Conservation (phyloP, 30 jellyfish, hydroid and myxozoan species). For the Clytia hemisphaerica region DNA sequence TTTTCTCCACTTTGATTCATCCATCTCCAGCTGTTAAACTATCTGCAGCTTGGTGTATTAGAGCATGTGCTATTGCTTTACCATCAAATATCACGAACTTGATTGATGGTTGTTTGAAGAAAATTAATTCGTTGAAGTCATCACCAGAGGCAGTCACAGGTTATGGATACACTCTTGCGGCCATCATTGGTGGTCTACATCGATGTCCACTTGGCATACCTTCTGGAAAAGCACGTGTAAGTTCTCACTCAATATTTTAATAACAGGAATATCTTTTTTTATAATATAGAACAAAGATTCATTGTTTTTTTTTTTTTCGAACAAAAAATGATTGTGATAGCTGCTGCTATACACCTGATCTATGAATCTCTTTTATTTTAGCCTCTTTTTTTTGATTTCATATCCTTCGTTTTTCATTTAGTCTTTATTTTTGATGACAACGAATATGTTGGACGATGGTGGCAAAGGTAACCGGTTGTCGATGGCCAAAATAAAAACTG, state of each 20-base stretch:
- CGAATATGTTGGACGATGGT: constrained; percentile 61
- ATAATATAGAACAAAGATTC: neutral
- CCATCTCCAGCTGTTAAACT: constrained; percentile 99
- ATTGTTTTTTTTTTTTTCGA: too few species aligned
- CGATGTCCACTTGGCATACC: constrained; percentile 95
- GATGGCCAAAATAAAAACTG: constrained; percentile 61
- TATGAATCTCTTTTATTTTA: neutral
- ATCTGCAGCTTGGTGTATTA: constrained; percentile 98
- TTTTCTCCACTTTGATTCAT: constrained; percentile 82
- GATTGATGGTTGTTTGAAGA: constrained; percentile 63
- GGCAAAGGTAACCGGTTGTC: constrained; percentile 52
- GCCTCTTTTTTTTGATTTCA: neutral
- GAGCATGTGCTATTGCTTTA: constrained; percentile 84
- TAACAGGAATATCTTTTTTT: neutral
- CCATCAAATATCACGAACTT: constrained; percentile 67
- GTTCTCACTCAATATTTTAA: too few species aligned
- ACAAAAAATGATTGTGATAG: too few species aligned
- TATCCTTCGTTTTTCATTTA: constrained; percentile 1
- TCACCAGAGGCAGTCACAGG: constrained; percentile 87
- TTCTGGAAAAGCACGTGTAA: constrained; percentile 69
- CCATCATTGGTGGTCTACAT: constrained; percentile 87
- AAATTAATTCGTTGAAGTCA: constrained; percentile 66
- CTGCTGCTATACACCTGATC: too few species aligned
- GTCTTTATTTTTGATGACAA: constrained; percentile 71
- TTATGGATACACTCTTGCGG: constrained; percentile 89